Evolutionary conservation across 2,888 invertebrate genomes (phyloP), one percentile per base, ranked within the genome.

Genomic region (Tipula confusa): DNA sequence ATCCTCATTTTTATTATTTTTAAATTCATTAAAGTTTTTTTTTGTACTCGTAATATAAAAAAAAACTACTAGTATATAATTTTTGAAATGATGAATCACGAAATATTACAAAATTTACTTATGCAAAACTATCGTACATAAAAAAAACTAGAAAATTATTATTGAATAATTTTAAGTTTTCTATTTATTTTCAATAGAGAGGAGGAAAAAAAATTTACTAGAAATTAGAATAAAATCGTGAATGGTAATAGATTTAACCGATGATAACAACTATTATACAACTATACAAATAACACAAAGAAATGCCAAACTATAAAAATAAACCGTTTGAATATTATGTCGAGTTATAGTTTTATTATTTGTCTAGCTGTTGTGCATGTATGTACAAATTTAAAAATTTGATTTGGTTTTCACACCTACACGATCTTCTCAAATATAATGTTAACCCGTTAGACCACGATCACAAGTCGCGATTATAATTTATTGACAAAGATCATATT

Each of bases 31-130:
- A 64, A 24, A 64, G 24, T 64, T 64, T n/a, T n/a, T n/a, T n/a
- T n/a, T 64, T 24, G 9, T 64, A 24, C 24, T 3, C 18, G 11
- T 31, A 13, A 38, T 38, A 31, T 31, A 15, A n/a, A 64, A 64
- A 18, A 64, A 64, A 64, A 64, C 24, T 64, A 43, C n/a, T 1
- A 15, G 15, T 15, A 43, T 15, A 43, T 64, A 64, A 64, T 64
- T 64, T 64, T 64, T n/a, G 24, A 64, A 64, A 24, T 64, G 64
- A 64, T 64, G 24, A 64, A 64, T 64, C 64, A 64, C 64, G 64
- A 64, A 64, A 64, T 64, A 64, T 64, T 64, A 64, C 64, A 64
- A 64, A 64, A 64, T 64, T 64, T 64, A 64, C 64, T 64, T 64
- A 64, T 64, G 64, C 64, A 64, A 64, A 64, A 64, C 43, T 64